Evolutionary conservation across 2,113 vertebrate species (phyloP).

Genomic region (Monopterus albus): DNA sequence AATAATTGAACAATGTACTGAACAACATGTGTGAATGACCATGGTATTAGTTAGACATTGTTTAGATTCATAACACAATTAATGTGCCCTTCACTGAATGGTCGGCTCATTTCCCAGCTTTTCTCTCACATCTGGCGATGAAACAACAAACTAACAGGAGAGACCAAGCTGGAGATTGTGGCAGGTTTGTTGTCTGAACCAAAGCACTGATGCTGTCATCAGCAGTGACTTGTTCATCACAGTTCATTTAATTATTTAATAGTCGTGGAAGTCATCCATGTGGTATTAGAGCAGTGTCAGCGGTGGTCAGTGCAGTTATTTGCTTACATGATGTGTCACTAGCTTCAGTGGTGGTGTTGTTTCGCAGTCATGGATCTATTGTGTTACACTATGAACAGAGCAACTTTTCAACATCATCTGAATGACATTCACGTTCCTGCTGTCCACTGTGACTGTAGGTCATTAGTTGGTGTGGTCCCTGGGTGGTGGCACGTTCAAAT

Average conservation of each 20-base stretch:
- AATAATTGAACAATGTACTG: not conserved
- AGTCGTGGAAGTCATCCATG: slow-evolving; percentile 21
- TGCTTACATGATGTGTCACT: slow-evolving; percentile 15
- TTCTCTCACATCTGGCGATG: not conserved
- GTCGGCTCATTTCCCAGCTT: not conserved
- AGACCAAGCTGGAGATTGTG: not conserved
- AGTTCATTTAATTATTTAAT: slow-evolving; percentile 45
- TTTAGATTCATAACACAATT: slow-evolving; percentile 4
- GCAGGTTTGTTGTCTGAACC: not conserved
- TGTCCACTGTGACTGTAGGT: slow-evolving; percentile 6
- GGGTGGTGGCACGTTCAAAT: not conserved
- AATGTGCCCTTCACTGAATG: slow-evolving; percentile 4
- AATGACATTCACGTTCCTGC: slow-evolving; percentile 1
- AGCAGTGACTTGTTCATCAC: slow-evolving; percentile 32
- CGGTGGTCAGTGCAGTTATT: not conserved
- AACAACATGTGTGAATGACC: too few species aligned
- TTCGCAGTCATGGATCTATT: slow-evolving; percentile 11
- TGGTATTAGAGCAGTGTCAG: slow-evolving; percentile 52
- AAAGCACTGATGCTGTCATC: slow-evolving; percentile 10
- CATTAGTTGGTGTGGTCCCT: not conserved
- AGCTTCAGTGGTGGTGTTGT: slow-evolving; percentile 13
- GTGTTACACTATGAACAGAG: slow-evolving; percentile 13
- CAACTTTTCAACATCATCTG: slow-evolving; percentile 23
- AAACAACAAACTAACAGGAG: not conserved
- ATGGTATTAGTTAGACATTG: not conserved